Evolutionary conservation across 2,888 invertebrate genomes (phyloP).

Genomic region (Biston betularia): DNA sequence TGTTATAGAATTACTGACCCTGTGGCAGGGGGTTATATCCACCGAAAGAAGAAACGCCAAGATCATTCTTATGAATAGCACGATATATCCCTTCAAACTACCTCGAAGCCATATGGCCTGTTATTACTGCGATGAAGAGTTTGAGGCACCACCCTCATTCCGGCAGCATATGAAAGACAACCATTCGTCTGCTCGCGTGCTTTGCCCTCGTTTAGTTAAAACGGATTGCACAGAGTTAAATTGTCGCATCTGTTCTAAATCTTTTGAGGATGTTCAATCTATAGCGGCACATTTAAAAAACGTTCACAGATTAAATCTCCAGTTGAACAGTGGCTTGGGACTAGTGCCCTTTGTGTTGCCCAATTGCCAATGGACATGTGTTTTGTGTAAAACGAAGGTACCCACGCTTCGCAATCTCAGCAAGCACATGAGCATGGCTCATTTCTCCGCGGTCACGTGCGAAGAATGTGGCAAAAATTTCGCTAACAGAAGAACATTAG

Average conservation of each 20-base stretch:
- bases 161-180: slow-evolving; percentile 61
- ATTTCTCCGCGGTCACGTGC: slow-evolving; percentile 48
- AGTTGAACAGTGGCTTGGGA: slow-evolving; percentile 35
- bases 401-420: slow-evolving; percentile 43
- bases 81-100: slow-evolving; percentile 78
- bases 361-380: slow-evolving; percentile 35
- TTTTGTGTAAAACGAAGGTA: slow-evolving; percentile 32
- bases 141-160: slow-evolving; percentile 64
- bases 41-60: slow-evolving; percentile 54
- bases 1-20: slow-evolving; percentile 9
- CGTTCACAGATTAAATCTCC: slow-evolving; percentile 49
- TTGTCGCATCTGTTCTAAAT: slow-evolving; percentile 60
- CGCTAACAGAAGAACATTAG: slow-evolving; percentile 24
- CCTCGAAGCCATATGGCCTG: slow-evolving; percentile 73
- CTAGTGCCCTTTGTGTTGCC: slow-evolving; percentile 39
- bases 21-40: not conserved
- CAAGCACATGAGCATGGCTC: slow-evolving; percentile 48
- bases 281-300: slow-evolving; percentile 57
- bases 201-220: slow-evolving; percentile 53
- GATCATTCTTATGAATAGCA: slow-evolving; percentile 73
- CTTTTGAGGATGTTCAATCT: slow-evolving; percentile 49
- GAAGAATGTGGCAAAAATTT: slow-evolving; percentile 44
- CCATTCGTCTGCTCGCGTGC: slow-evolving; percentile 43
- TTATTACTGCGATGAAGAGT: slow-evolving; percentile 74
- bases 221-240: slow-evolving; percentile 67